phyloP scores from a whole-genome alignment of 2,113 vertebrate species.

The Xenopus borealis region DNA sequence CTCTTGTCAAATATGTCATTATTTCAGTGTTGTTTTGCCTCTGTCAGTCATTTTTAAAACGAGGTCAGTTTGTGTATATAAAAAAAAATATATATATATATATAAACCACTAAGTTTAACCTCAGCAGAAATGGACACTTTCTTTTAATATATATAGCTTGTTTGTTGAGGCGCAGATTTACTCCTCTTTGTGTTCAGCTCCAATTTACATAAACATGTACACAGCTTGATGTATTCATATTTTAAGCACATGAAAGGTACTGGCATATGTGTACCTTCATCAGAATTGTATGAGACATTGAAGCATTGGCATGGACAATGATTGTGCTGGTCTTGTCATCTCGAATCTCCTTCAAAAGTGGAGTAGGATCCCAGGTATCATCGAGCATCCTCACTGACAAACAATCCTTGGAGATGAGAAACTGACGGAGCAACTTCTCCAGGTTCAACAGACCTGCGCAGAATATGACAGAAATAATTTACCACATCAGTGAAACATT shows the following conservation, averaged over 20 bases:
- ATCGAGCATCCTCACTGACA: slow-evolving; percentile 94
- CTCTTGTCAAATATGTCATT: background rate
- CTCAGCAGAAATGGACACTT: too few relatives aligned
- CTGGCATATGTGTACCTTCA: slow-evolving; percentile 70
- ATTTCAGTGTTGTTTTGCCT: background rate
- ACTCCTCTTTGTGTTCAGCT: too few relatives aligned
- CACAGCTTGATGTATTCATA: rapidly evolving
- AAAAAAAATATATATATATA: too few relatives aligned
- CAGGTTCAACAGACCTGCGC: slow-evolving; percentile 91
- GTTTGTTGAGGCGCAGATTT: too few relatives aligned
- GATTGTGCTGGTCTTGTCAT: slow-evolving; percentile 95
- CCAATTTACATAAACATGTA: too few relatives aligned
- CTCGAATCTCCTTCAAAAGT: slow-evolving; percentile 92
- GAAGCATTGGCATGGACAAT: slow-evolving; percentile 95
- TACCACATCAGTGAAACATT: background rate
- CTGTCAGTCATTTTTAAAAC: too few relatives aligned
- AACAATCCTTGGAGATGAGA: slow-evolving; percentile 97
- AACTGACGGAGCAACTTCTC: slow-evolving; percentile 95
- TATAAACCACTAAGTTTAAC: too few relatives aligned
- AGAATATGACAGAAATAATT: background rate
- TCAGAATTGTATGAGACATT: slow-evolving; percentile 91
- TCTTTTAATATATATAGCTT: too few relatives aligned
- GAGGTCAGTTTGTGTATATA: too few relatives aligned
- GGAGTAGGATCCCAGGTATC: slow-evolving; percentile 94
- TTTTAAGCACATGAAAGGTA: background rate